A percentile compares a stretch with the other conserved stretches of the same genome.
phyloP scores from a whole-genome alignment of 1,140 invertebrate species.

The Monomorium pharaonis region DNA sequence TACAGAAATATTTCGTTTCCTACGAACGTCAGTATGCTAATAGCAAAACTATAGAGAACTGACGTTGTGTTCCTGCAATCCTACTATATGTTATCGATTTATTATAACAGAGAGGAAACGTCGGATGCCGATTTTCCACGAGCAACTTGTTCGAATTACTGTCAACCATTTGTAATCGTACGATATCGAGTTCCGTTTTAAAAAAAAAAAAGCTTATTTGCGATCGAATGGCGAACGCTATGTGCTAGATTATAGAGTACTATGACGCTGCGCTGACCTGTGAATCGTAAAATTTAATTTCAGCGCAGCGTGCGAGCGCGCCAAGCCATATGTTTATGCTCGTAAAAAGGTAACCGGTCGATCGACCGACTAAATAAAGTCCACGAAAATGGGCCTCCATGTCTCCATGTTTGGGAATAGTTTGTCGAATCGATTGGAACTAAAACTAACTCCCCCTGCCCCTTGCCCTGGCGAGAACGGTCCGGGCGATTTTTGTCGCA shows the following conservation, averaged over 20 bases:
- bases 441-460: constrained; percentile 66
- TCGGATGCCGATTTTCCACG: not conserved
- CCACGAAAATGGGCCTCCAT: constrained; percentile 62
- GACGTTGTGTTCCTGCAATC: not conserved
- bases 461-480: constrained; percentile 61
- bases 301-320: not conserved
- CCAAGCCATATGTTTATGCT: not conserved
- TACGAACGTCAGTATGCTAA: not conserved
- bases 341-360: constrained; percentile 26
- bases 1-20: not conserved
- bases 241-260: not conserved
- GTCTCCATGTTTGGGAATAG: constrained; percentile 61
- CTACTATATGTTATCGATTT: not conserved
- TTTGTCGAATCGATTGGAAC: constrained; percentile 70
- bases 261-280: not conserved
- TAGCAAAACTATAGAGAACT: not conserved
- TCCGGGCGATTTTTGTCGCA: constrained; percentile 75
- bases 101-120: not conserved
- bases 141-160: not conserved
- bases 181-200: not conserved
- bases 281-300: constrained; percentile 45
- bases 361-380: constrained; percentile 65
- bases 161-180: not conserved
- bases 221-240: not conserved
- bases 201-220: not conserved